A percentile compares a stretch with the other conserved stretches of the same genome.
These are phyloP conservation scores for Boloria selene DNA, from an alignment of 2,888 invertebrate species.

Conservation along the genomic window DNA sequence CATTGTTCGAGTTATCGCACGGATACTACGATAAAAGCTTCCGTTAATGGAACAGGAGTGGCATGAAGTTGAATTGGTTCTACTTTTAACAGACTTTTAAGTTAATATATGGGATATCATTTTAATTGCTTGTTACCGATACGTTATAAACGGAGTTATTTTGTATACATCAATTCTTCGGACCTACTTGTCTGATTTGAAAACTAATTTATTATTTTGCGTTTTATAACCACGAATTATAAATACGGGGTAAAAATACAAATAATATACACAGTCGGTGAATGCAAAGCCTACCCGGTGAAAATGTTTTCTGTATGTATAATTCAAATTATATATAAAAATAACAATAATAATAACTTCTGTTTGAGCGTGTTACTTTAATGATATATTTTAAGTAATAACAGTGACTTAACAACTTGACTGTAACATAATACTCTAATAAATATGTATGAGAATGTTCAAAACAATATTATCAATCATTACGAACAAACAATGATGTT, in stretches of 20 bases:
- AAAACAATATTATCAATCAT: neutral
- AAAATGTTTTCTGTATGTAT: no score
- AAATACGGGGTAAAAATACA: no score
- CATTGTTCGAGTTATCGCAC: constrained; percentile 36
- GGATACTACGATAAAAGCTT: constrained; percentile 40
- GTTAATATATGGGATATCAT: neutral
- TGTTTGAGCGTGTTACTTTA: no score
- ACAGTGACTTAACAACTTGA: neutral
- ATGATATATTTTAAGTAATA: neutral
- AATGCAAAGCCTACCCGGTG: no score
- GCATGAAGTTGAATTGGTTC: constrained; percentile 21
- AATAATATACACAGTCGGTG: no score
- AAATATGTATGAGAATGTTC: neutral
- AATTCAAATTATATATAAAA: no score
- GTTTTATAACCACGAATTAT: no score
- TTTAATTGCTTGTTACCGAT: neutral
- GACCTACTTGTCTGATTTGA: no score
- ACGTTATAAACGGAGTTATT: no score
- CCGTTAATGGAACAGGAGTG: constrained; percentile 35
- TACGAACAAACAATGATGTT: neutral
- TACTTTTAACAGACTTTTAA: neutral
- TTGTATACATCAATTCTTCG: no score
- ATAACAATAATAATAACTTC: no score
- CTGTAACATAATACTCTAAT: neutral
- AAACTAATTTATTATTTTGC: no score